Evolutionary conservation across 2,888 invertebrate species (phyloP).

Genomic region (Sesia bembeciformis): DNA sequence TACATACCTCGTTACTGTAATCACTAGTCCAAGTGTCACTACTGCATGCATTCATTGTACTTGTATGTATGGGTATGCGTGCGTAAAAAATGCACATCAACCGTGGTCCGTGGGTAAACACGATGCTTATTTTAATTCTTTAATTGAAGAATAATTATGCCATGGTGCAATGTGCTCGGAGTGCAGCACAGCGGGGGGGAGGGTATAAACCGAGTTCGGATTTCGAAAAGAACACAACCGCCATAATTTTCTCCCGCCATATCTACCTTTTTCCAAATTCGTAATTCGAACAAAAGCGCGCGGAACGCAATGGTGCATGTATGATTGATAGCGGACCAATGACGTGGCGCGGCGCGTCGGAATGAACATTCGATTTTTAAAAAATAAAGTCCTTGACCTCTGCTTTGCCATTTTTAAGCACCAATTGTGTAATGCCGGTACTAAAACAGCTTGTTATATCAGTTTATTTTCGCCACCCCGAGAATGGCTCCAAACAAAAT

Average conservation of each 20-base stretch:
- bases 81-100: too few relatives aligned
- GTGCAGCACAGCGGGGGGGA: constrained; percentile 42
- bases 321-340: constrained; percentile 68
- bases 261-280: constrained; percentile 66
- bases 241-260: constrained; percentile 57
- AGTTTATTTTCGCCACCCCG: not conserved
- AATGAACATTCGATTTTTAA: constrained; percentile 47
- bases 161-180: constrained; percentile 27
- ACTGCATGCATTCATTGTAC: too few relatives aligned
- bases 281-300: constrained; percentile 69
- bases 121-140: constrained; percentile 46
- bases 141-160: constrained; percentile 56
- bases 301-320: constrained; percentile 68
- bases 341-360: constrained; percentile 41
- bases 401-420: constrained; percentile 11
- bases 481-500: constrained; percentile 31
- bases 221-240: constrained; percentile 56
- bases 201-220: constrained; percentile 38
- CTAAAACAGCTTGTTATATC: not conserved
- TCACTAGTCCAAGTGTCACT: too few relatives aligned
- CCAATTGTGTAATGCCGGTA: not conserved
- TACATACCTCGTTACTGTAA: too few relatives aligned
- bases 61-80: too few relatives aligned
- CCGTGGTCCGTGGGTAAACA: constrained; percentile 7
- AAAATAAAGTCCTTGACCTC: constrained; percentile 61